Evolutionary conservation across 53 echinoderm and acorn worm species (phyloP).

Genomic region (Antedon mediterranea): DNA sequence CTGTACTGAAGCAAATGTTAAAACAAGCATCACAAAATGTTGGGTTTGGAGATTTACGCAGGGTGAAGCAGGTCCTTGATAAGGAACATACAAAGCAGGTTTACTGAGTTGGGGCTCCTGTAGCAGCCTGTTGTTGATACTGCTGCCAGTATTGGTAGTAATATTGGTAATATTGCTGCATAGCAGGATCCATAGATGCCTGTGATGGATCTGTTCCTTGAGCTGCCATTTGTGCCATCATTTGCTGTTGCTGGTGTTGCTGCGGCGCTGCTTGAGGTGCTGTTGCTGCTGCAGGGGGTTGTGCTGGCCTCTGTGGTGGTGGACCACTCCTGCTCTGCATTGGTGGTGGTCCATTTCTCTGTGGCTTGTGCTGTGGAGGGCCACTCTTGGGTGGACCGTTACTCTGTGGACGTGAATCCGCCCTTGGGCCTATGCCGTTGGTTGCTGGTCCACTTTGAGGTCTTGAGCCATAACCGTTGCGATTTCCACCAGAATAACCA

Average conservation of each 20-base stretch:
- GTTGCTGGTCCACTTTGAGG: neutral
- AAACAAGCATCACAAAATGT: no score
- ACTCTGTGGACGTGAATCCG: neutral
- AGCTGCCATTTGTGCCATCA: conserved; percentile 32
- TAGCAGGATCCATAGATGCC: conserved; percentile 54
- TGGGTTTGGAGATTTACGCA: no score
- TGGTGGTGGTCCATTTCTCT: neutral
- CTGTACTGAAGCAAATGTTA: no score
- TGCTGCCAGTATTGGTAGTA: conserved; percentile 89
- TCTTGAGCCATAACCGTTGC: conserved; percentile 7
- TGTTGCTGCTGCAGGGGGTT: conserved; percentile 11
- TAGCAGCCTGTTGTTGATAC: neutral
- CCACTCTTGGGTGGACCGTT: neutral
- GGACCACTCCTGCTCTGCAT: neutral
- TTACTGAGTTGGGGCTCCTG: no score
- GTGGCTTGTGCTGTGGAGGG: neutral
- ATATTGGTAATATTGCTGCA: conserved; percentile 80
- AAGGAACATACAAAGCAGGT: no score
- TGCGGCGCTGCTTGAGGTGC: neutral
- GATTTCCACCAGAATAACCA: conserved; percentile 17
- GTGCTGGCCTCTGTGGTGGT: conserved; percentile 4
- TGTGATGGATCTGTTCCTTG: conserved; percentile 22
- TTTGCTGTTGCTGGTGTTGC: conserved; percentile 13
- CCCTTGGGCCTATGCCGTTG: neutral
- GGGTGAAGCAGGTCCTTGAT: no score